Evolutionary conservation across 2,888 invertebrate species (phyloP).

Genomic region (Cecidostiba fungosa): DNA sequence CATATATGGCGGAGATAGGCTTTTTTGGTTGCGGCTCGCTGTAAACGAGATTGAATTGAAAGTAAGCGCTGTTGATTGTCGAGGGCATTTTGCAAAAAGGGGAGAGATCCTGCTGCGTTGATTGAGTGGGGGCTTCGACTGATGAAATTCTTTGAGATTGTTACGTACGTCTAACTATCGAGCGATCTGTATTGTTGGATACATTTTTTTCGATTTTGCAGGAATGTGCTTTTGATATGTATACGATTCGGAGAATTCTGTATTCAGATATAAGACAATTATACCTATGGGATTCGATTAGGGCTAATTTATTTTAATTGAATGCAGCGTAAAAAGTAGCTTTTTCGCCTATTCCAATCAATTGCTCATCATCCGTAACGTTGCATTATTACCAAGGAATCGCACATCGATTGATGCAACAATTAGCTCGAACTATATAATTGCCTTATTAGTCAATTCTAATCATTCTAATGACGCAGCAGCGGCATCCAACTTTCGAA

Average conservation of each 20-base stretch:
- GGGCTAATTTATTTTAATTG: too few species aligned
- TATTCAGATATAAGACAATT: not conserved
- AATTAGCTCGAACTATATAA: not conserved
- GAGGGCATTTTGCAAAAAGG: not conserved
- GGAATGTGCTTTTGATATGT: not conserved
- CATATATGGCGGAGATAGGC: too few species aligned
- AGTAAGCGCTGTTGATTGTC: not conserved
- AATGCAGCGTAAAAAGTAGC: too few species aligned
- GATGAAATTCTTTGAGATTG: conserved; percentile 5
- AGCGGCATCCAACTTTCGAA: not conserved
- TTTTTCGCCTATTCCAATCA: too few species aligned
- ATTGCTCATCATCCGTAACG: not conserved
- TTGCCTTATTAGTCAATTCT: not conserved
- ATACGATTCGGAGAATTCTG: not conserved
- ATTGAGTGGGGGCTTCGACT: not conserved
- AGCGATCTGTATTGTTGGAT: not conserved
- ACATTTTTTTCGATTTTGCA: not conserved
- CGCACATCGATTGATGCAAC: not conserved
- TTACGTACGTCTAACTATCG: not conserved
- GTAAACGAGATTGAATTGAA: not conserved
- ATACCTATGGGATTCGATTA: not conserved
- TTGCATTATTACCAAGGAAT: too few species aligned
- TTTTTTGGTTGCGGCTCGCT: too few species aligned
- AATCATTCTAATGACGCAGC: not conserved
- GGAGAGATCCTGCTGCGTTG: not conserved